These are phyloP conservation scores for Bombus vancouverensis DNA, from an alignment of 1,140 invertebrate species.

Conservation along the genomic window DNA sequence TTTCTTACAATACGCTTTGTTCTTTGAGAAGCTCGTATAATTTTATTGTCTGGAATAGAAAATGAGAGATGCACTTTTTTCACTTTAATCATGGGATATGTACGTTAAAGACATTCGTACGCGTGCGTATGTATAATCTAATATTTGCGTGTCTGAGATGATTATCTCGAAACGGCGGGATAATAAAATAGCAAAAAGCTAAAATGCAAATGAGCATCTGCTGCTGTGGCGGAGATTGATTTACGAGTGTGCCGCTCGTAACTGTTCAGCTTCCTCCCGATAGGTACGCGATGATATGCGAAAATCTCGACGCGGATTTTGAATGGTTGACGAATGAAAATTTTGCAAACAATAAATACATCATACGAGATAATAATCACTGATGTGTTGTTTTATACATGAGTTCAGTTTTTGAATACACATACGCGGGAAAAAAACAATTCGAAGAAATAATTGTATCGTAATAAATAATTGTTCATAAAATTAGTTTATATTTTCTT, in stretches of 20 bases:
- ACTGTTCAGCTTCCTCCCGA: not conserved
- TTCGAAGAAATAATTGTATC: not conserved
- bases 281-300: constrained; percentile 19
- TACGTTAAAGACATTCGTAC: not conserved
- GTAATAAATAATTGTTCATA: not conserved
- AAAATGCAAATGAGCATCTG: constrained; percentile 45
- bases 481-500: not conserved
- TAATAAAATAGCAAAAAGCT: constrained; percentile 6
- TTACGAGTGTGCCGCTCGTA: constrained; percentile 25
- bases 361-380: no score
- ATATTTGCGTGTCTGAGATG: not conserved
- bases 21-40: not conserved
- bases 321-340: not conserved
- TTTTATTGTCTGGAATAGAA: not conserved
- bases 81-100: no score
- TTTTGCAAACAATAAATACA: not conserved
- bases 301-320: not conserved
- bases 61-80: not conserved
- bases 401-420: not conserved
- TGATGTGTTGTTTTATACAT: not conserved
- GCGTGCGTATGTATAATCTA: not conserved
- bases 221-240: constrained; percentile 30
- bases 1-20: not conserved
- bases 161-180: not conserved
- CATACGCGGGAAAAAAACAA: not conserved